phyloP scores from a whole-genome alignment of 2,888 invertebrate species.

The Nycteola revayana region DNA sequence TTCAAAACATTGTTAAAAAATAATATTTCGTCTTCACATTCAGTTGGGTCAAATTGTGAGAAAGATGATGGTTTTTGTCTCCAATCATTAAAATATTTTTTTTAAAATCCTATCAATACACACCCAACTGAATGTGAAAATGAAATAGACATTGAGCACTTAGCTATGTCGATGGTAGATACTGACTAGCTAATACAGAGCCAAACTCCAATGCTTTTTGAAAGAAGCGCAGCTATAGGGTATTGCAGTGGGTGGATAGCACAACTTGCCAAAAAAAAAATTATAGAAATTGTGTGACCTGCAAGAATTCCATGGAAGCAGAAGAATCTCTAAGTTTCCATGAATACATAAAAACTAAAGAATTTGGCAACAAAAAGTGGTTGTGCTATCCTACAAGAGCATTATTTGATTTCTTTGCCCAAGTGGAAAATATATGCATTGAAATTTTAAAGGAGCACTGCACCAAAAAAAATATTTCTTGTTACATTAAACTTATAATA shows the following conservation, averaged over 20 bases:
- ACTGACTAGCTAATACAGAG: neutral
- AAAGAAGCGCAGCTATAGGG: neutral
- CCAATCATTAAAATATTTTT: neutral
- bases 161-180: neutral
- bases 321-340: constrained; percentile 2
- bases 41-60: constrained; percentile 18
- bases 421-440: constrained; percentile 9
- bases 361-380: constrained; percentile 16
- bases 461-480: constrained; percentile 2
- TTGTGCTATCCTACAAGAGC: constrained; percentile 17
- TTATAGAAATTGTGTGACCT: constrained; percentile 1
- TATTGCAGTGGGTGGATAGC: no score
- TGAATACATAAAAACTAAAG: constrained; percentile 12
- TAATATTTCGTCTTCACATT: constrained; percentile 12
- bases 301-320: neutral
- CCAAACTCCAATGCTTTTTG: constrained; percentile 1
- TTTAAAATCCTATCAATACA: neutral
- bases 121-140: no score
- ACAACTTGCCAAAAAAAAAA: neutral
- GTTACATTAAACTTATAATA: no score
- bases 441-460: constrained; percentile 4
- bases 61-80: neutral
- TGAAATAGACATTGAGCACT: neutral
- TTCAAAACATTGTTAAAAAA: constrained; percentile 14
- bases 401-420: constrained; percentile 17